Evolutionary conservation across 2,797 vertebrate species (phyloP).

Genomic region (Typhlichthys subterraneus): DNA sequence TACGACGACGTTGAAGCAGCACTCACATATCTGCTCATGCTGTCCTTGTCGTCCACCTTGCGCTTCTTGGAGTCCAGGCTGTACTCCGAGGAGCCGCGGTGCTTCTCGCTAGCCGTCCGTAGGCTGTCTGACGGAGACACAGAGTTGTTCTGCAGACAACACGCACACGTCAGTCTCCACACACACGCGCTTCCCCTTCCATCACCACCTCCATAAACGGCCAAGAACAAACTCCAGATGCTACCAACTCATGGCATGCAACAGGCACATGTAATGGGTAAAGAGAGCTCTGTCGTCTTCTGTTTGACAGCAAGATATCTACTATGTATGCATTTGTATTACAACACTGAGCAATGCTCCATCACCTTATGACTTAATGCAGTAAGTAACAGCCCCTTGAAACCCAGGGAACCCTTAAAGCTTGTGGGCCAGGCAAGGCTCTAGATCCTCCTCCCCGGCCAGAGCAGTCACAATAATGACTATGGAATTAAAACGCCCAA

Average conservation of each 20-base stretch:
- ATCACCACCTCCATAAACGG: not conserved
- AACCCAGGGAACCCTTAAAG: constrained; percentile 16
- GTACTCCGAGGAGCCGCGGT: constrained; percentile 89
- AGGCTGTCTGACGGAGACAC: constrained; percentile 94
- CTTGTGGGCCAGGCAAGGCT: constrained; percentile 31
- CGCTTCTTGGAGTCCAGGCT: constrained; percentile 91
- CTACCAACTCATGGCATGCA: too few relatives aligned
- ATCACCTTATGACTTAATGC: constrained; percentile 5
- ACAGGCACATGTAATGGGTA: too few relatives aligned
- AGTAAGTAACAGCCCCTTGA: constrained; percentile 26
- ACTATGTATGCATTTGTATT: too few relatives aligned
- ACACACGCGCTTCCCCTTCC: not conserved
- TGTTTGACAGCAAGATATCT: too few relatives aligned
- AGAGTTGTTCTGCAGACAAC: constrained; percentile 86
- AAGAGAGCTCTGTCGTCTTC: too few relatives aligned
- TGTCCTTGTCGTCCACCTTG: constrained; percentile 95
- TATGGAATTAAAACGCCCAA: constrained; percentile 53
- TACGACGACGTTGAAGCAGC: not conserved
- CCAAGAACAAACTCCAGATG: not conserved
- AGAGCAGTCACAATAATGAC: constrained; percentile 57
- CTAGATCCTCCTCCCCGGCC: constrained; percentile 37
- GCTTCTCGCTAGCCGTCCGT: constrained; percentile 88
- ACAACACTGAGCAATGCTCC: too few relatives aligned
- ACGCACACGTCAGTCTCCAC: constrained; percentile 40
- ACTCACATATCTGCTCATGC: constrained; percentile 92